Evolutionary conservation across 2,113 vertebrate species (phyloP), one percentile per base, ranked within the genome.

Genomic region (Pachyramphus minor): DNA sequence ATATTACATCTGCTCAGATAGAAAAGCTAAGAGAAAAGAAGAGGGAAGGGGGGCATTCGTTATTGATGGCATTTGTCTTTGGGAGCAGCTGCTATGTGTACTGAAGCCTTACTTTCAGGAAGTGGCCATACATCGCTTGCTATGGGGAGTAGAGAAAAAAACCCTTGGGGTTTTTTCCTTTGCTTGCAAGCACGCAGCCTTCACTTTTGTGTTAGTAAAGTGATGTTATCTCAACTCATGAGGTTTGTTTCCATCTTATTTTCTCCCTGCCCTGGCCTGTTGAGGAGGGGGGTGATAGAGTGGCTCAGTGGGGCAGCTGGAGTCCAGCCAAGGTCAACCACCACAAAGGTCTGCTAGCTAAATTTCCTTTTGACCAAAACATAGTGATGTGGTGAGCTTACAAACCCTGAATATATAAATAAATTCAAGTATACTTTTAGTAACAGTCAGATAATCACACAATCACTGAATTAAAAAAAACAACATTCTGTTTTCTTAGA

Each of bases 1-100:
- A 8, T 5, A 7, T 41, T 5, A 2, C 2, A 5, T 8, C 47
- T 7, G 30, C 24, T 55, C 4, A 7, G 11, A 22, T 3, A 18
- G 7, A 35, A 83, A 60, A 76, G n/a, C 3, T 6, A 39, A 52
- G 21, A 35, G n/a, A 62, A 76, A 75, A 23, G 19, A 39, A 28
- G 9, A 60, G 23, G 8, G 59, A 89, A 60, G n/a, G 17, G 8
- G 0, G 0, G 5, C 9, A 27, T 60, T 41, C 24, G 2, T 22
- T 30, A 35, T 14, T 7, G 1, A 45, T 81, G 44, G 30, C 28
- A n/a, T 60, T 55, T n/a, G 3, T 47, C 24, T 89, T 83, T 76
- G 8, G 4, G 24, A 83, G 21, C 14, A 60, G 33, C 8, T 17
- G 28, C 52, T 81, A 30, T 30, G n/a, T 0, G 0, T 18, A 11